Percentiles rank a stretch among this genome's conserved stretches.
phyloP scores from a whole-genome alignment of 2,113 vertebrate species.

The Sinocyclocheilus anophthalmus region DNA sequence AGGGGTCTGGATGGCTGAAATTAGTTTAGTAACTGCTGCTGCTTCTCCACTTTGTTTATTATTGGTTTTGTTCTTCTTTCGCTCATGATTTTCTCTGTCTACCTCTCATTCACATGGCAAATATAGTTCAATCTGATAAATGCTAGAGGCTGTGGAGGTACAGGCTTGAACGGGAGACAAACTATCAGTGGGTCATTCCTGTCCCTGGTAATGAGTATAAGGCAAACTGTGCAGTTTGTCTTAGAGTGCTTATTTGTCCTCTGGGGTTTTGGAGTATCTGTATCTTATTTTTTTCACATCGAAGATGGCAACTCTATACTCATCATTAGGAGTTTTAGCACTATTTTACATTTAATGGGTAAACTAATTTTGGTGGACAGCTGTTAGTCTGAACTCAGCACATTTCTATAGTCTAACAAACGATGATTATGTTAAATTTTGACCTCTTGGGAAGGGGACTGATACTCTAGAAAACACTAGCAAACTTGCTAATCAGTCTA shows the following conservation, averaged over 20 bases:
- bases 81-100: neutral
- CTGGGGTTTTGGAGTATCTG: neutral
- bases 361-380: neutral
- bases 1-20: neutral
- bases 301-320: neutral
- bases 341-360: neutral
- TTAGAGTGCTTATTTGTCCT: neutral
- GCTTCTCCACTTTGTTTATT: neutral
- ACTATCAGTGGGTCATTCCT: neutral
- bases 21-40: neutral
- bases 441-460: conserved; percentile 32
- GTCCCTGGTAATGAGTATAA: neutral
- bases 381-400: neutral
- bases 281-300: neutral
- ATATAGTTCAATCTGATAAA: neutral
- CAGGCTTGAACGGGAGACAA: neutral
- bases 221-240: neutral
- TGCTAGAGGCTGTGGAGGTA: neutral
- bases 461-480: conserved; percentile 41
- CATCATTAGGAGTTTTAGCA: neutral
- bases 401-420: conserved; percentile 14
- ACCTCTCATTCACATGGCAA: neutral
- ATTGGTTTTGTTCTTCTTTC: too few species aligned
- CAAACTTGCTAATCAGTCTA: conserved; percentile 48
- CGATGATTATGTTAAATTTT: conserved; percentile 20